Base-by-base conservation (phyloP, 2,797 vertebrate species). In the Limnodromus scolopaceus region DNA sequence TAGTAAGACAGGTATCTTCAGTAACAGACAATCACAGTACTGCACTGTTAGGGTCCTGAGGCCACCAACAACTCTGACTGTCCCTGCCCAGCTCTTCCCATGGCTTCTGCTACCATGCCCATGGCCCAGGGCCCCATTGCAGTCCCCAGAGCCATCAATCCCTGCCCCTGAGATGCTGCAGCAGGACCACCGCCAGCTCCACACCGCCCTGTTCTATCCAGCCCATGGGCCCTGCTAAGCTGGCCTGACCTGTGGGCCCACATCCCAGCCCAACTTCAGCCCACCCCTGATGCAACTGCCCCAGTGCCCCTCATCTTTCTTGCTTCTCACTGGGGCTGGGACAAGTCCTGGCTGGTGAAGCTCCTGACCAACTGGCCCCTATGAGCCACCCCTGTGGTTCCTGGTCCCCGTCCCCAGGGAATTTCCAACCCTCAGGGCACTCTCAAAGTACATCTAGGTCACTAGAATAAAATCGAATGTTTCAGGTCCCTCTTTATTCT, bases 81-180 rank as follows among this genome's bases (percentile, higher is more conserved):
- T 28, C 28, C 11, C n/a, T 41, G 6, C 8, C 17, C 28, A 77
- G 6, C 7, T 79, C 16, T 64, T 11, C 6, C 27, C 0, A 0
- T 43, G 58, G 6, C 4, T 86, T 2, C 2, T 10, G 2, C 0
- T 1, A 28, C 16, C 10, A n/a, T 45, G 14, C 2, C 4, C 10
- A 25, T 16, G 24, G 13, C 15, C n/a, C 43, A 80, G 23, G 10
- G 51, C 24, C 10, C 11, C 32, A 28, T 51, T 51, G 16, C 17
- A 92, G 5, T 3, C 16, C 5, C 13, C 8, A 3, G 17, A 9
- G 4, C 5, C 49, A 16, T 25, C 30, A n/a, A 4, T 78, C 24
- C 16, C 17, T 68, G 19, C 39, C 25, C 24, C 23, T 75, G 39
- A 78, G 74, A 38, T 51, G 30, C 12, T 19, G 11, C 13, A 77